Percentiles rank a stretch among this genome's conserved stretches.
Conservation (phyloP, 2,797 vertebrate genomes). For the Poecilia velifera region DNA sequence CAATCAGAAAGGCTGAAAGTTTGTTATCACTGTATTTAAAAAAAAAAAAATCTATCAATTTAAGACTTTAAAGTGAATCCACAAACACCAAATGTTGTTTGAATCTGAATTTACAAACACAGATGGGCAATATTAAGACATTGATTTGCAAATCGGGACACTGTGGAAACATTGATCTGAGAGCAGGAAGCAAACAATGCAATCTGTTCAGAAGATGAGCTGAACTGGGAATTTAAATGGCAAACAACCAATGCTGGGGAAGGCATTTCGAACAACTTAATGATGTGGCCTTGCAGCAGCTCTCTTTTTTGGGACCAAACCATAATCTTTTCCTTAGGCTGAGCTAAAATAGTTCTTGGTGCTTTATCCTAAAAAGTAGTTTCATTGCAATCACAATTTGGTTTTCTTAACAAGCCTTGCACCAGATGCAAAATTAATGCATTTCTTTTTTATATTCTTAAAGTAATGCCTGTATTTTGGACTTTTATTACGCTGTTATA, state of each 20-base stretch:
- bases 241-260: neutral
- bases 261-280: neutral
- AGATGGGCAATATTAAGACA: constrained; percentile 2
- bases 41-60: neutral
- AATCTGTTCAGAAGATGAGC: constrained; percentile 6
- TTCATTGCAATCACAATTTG: neutral
- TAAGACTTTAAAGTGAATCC: neutral
- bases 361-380: neutral
- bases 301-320: neutral
- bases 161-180: neutral
- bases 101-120: neutral
- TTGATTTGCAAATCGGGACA: neutral
- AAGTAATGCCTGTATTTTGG: neutral
- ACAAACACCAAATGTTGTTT: neutral
- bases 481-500: neutral
- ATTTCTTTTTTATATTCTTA: neutral
- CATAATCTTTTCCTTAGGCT: neutral
- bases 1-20: neutral
- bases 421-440: neutral
- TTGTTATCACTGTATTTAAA: neutral
- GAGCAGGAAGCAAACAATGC: neutral
- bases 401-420: neutral
- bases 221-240: neutral
- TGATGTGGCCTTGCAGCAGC: neutral
- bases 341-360: neutral